Evolutionary conservation across 2,797 vertebrate species (phyloP), one percentile per base, ranked within the genome.

Genomic region (Botia almorhae): DNA sequence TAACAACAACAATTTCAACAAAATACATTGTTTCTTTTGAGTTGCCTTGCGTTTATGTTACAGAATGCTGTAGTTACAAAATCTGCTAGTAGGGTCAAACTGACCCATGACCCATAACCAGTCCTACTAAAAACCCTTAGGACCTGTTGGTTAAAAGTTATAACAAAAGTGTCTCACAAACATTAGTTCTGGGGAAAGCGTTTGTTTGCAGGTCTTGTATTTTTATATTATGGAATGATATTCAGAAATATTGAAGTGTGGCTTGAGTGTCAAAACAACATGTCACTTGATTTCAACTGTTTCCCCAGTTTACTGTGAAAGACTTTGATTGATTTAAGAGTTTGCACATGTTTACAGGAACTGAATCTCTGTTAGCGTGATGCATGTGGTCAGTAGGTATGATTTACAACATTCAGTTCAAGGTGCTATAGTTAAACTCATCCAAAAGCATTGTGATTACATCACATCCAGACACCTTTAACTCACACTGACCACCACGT

Each of bases 371-470:
- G 65, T 50, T 80, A 43, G 58, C 19, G 69, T 75, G 76, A 61
- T 75, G 36, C 63, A 48, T 36, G 48, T 46, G 12, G 53, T 65
- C 43, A 76, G 78, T 67, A 74, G 72, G 55, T 73, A 29, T 51
- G 76, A 17, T 86, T 83, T 87, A 81, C 87, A 8, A 73, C 87
- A 87, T 89, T 85, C 81, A 83, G 83, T 78, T 83, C 85, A 90
- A 87, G 94, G 94, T 94, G 94, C 94, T 94, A 93, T 85, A 84
- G 58, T 56, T 72, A 60, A 81, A 73, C 26, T 16, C 65, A 46
- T 58, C 50, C 23, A 65, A 65, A 55, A 76, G 60, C 60, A 36
- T 60, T 70, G 8, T 3, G 2, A 39, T 61, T 13, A 48, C 46
- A 55, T 72, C 23, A n/a, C 46, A 16, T 46, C 33, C 78, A 80